phyloP scores from a whole-genome alignment of 2,888 invertebrate genomes.

The Sabatieria punctata region DNA sequence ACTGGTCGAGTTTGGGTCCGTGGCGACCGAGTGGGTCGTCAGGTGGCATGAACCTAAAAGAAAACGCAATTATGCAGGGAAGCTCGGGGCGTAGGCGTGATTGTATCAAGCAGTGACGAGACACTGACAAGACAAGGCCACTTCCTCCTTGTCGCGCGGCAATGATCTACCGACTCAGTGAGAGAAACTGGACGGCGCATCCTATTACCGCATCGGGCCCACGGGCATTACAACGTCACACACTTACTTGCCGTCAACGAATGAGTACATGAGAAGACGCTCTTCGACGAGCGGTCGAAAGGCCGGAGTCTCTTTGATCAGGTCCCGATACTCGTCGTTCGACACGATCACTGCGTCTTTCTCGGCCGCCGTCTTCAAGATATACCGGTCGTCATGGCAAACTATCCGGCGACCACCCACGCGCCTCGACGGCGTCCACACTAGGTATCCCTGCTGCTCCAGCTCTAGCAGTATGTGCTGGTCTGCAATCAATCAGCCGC shows the following conservation, averaged over 20 bases:
- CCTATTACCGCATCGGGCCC: no score
- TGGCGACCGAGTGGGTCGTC: slow-evolving; percentile 75
- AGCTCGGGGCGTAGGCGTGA: slow-evolving; percentile 1
- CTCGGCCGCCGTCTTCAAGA: slow-evolving; percentile 65
- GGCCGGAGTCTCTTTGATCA: slow-evolving; percentile 59
- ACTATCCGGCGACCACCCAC: slow-evolving; percentile 49
- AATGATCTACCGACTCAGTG: no score
- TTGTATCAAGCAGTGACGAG: no score
- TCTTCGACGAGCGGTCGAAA: slow-evolving; percentile 78
- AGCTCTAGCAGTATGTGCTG: slow-evolving; percentile 50
- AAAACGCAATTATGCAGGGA: no score
- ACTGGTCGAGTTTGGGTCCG: slow-evolving; percentile 69
- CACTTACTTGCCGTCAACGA: slow-evolving; percentile 66
- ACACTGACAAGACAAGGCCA: no score
- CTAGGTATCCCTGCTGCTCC: slow-evolving; percentile 64
- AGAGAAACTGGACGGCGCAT: no score
- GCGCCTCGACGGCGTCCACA: slow-evolving; percentile 78
- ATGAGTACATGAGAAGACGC: slow-evolving; percentile 83
- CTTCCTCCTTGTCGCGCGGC: no score
- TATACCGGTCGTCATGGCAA: slow-evolving; percentile 51
- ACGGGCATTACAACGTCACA: no score
- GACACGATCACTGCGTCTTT: slow-evolving; percentile 81
- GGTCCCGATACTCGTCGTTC: slow-evolving; percentile 85
- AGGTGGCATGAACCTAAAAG: slow-evolving; percentile 67
- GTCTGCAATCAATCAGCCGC: slow-evolving; percentile 8